These are phyloP conservation scores for Zapus hudsonius DNA, from an alignment of 2,113 vertebrate species.

Conservation along the genomic window DNA sequence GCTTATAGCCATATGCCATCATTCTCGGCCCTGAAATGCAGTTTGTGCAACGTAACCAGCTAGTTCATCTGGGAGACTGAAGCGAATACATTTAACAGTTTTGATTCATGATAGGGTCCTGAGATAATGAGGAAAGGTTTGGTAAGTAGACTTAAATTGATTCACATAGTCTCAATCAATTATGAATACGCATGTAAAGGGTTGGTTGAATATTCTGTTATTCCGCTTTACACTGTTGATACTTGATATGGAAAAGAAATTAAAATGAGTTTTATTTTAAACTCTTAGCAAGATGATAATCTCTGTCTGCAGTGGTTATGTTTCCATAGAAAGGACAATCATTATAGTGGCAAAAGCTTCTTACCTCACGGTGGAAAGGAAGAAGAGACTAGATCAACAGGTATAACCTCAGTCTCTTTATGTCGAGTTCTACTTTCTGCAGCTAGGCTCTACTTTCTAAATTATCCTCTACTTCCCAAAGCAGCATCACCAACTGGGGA, in stretches of 20 bases:
- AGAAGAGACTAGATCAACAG: background rate
- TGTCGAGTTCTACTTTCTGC: background rate
- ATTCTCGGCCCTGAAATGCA: background rate
- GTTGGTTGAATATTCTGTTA: background rate
- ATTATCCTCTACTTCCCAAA: background rate
- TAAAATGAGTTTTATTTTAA: background rate
- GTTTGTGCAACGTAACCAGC: background rate
- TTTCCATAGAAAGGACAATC: too few species aligned
- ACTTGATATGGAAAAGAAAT: background rate
- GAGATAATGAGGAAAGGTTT: background rate
- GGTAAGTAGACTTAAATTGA: background rate
- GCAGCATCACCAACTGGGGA: background rate
- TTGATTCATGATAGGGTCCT: background rate
- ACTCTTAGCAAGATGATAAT: too few species aligned
- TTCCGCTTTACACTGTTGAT: background rate
- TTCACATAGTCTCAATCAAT: background rate
- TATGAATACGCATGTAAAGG: background rate
- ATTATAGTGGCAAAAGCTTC: background rate
- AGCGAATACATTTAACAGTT: background rate
- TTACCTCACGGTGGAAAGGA: background rate
- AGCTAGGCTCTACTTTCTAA: background rate
- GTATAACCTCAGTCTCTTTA: too few species aligned
- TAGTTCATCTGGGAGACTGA: background rate
- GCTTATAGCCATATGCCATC: background rate
- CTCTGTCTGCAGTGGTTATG: background rate